Evolutionary conservation across 2,888 invertebrate species (phyloP), one percentile per base, ranked within the genome.

Genomic region (Thereva nobilitata): DNA sequence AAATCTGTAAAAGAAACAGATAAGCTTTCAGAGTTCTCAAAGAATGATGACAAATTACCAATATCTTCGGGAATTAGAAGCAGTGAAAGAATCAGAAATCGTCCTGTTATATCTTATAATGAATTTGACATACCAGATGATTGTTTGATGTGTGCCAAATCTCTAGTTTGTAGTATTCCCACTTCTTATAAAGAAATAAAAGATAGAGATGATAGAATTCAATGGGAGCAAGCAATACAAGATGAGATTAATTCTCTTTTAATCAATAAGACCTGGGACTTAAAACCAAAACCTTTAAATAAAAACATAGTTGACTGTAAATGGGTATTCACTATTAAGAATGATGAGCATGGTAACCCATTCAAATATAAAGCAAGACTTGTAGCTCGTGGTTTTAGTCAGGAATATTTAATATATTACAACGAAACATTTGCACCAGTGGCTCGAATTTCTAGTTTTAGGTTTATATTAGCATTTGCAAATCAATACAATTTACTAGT

Each of bases 151-250:
- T 35, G 66, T 50, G 53, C 69, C 2, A 55, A 70, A 57, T 66
- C 70, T 64, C 6, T 69, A 35, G 44, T 69, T 38, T 66, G 64
- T 66, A 55, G 63, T 57, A 66, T 53, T 49, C 70, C 70, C 34
- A 67, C 40, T 49, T 64, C 67, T 40, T 71, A 67, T 69, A 59
- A 70, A 50, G 71, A 73, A 49, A 68, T 71, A 45, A 55, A 68
- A 54, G 59, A 66, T 49, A 70, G 70, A 40, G 44, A 66, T 64
- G 69, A 71, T 68, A 71, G 65, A 45, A 4, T 66, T 34, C 8
- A 71, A 41, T 73, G 72, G 70, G 66, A 72, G 49, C 10, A 70
- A 53, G 73, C 73, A 38, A 71, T 74, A 23, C 49, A 69, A 66
- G 71, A 71, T 23, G 72, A 73, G 56, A 41, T 74, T 10, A 66